Base-by-base conservation (phyloP, 2,113 vertebrate genomes). In the Plecotus auritus region DNA sequence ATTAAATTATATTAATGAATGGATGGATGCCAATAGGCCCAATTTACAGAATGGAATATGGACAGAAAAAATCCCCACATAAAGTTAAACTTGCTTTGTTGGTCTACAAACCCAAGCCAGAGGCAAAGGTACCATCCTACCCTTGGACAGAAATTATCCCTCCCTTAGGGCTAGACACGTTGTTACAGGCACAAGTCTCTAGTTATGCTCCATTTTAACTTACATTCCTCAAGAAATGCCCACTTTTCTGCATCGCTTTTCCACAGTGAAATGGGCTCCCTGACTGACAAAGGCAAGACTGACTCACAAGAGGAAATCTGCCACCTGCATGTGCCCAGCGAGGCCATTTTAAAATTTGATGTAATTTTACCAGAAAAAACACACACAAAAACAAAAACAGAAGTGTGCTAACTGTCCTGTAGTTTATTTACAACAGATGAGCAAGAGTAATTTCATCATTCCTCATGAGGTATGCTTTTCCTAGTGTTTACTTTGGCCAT, bases 311-410 rank as follows among this genome's bases (percentile, higher is more conserved):
- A 93, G 56, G 77, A 2, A 83, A 95, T 77, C 86, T 83, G 83
- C 61, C 91, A 91, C 54, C 92, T 92, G 66, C 54, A 80, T 66
- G 67, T 96, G 90, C 66, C 56, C 73, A 92, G 32, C 61, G 69
- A 86, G 81, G 73, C 88, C 77, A 95, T 95, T 87, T 95, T 96
- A 70, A 92, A 95, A 82, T 95, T 30, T 83, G 69, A 94, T 89
- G 56, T 85, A 85, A 88, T 83, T 94, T 96, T 91, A 92, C 72
- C 42, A 73, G 49, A 10, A 69, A 92, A 93, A 5, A 20, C 7
- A 54, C 20, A 59, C 47, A 54, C 17, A 54, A 7, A 26, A 47
- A 61, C 86, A 93, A 77, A 67, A 23, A 11, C 37, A 30, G 42
- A 45, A 82, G 47, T 67, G 67, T 90, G 51, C n/a, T 42, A 40